phyloP scores from a whole-genome alignment of 2,888 invertebrate genomes.

The Tipula lateralis region DNA sequence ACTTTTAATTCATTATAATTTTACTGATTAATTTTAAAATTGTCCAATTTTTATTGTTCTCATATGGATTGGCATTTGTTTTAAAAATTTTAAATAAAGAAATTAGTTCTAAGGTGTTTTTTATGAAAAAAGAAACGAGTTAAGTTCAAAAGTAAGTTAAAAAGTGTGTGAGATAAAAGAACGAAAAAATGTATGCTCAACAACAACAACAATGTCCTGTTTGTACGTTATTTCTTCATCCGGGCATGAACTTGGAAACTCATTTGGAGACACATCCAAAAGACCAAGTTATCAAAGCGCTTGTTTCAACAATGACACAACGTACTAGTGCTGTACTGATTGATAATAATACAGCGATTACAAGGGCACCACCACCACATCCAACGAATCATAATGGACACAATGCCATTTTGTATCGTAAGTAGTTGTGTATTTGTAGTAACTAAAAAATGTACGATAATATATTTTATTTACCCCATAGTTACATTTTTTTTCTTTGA shows the following conservation, averaged over 20 bases:
- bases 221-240: slow-evolving; percentile 75
- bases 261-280: slow-evolving; percentile 84
- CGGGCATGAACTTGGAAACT: slow-evolving; percentile 74
- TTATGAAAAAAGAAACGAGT: background rate
- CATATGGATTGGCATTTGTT: background rate
- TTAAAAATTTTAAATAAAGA: background rate
- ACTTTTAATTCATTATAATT: background rate
- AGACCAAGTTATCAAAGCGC: slow-evolving; percentile 79
- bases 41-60: background rate
- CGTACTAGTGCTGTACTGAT: background rate
- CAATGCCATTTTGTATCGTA: slow-evolving; percentile 19
- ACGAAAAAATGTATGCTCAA: slow-evolving; percentile 41
- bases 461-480: background rate
- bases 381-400: background rate
- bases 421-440: slow-evolving; percentile 13
- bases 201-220: slow-evolving; percentile 67
- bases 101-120: background rate
- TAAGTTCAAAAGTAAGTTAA: background rate
- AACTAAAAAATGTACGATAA: background rate
- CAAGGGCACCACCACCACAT: background rate
- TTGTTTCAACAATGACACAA: slow-evolving; percentile 48
- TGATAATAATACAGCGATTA: background rate
- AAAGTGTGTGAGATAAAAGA: slow-evolving; percentile 13
- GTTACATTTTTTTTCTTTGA: background rate
- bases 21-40: background rate